Evolutionary conservation across 2,888 invertebrate genomes (phyloP), one percentile per base, ranked within the genome.

Genomic region (Caenorhabditis imperialis): DNA sequence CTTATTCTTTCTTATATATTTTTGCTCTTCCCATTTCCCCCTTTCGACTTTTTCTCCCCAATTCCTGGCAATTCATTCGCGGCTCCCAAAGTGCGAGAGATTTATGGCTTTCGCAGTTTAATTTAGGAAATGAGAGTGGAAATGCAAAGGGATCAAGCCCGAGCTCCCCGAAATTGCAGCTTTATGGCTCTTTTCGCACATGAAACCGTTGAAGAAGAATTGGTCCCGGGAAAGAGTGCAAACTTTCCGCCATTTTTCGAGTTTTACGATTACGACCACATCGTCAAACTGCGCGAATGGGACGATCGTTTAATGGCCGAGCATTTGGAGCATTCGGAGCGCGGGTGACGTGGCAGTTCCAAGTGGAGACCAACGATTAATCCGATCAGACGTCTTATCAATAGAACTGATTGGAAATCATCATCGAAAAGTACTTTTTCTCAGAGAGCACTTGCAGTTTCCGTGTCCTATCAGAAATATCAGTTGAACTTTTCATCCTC

Each of bases 71-170:
- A n/a, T n/a, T n/a, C n/a, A n/a, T n/a, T n/a, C n/a, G n/a, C n/a
- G n/a, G n/a, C n/a, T n/a, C n/a, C n/a, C n/a, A n/a, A n/a, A n/a
- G 30, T 6, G 7, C 30, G 16, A 47, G 23, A 47, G 45, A 47
- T 47, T 47, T 47, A 47, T 47, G 45, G 23, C 27, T 16, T 22
- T 2, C 18, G 23, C 44, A 7, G 14, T 8, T 18, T 57, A 67
- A 67, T 67, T 67, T 67, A 35, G 67, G 42, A 67, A 58, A 67
- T 67, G 67, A 65, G 65, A 57, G 40, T 47, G 60, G 51, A 42
- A 62, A 50, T 30, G 30, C 30, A 10, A 30, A 10, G 7, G 30
- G 30, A 30, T 30, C 30, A 30, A 30, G 10, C 30, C 6, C 7
- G 30, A 10, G 10, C 6, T 7, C 35, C 48, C 16, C 50, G 37